Percentiles rank a stretch among this genome's conserved stretches.
Conservation (phyloP, 2,113 vertebrate genomes). For the Heterocephalus glaber region DNA sequence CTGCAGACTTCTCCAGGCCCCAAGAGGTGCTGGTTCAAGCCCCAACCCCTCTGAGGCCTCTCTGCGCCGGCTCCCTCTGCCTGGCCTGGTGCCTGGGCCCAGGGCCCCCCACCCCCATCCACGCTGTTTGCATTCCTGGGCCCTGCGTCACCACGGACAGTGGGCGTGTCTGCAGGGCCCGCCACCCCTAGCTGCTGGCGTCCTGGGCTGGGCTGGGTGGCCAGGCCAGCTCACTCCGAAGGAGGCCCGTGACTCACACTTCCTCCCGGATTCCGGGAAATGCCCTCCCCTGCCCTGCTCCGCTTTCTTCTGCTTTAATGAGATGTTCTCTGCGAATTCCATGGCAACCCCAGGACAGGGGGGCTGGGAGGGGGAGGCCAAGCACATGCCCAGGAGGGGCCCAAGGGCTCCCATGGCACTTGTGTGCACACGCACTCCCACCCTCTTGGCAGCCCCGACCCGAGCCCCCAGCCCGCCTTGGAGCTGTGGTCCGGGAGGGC, state of each 20-base stretch:
- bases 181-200: neutral
- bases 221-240: constrained; percentile 60
- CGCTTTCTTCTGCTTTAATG: constrained; percentile 76
- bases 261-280: constrained; percentile 86
- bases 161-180: neutral
- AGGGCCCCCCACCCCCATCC: constrained; percentile 50
- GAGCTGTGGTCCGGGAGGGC: constrained; percentile 77
- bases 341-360: constrained; percentile 81
- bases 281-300: constrained; percentile 57
- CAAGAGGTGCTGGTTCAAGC: neutral
- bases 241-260: constrained; percentile 80
- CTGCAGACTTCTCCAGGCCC: neutral
- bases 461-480: constrained; percentile 57
- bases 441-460: constrained; percentile 42
- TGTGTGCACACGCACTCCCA: neutral
- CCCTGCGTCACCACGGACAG: constrained; percentile 56
- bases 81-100: constrained; percentile 38
- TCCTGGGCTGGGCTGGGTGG: constrained; percentile 27
- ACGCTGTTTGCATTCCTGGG: constrained; percentile 56
- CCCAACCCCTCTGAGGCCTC: neutral
- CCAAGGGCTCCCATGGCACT: constrained; percentile 65
- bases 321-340: constrained; percentile 65
- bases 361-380: constrained; percentile 55
- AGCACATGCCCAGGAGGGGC: constrained; percentile 59
- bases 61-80: constrained; percentile 46